phyloP scores from a whole-genome alignment of 1,140 invertebrate genomes.

The Tetramorium simillimum region DNA sequence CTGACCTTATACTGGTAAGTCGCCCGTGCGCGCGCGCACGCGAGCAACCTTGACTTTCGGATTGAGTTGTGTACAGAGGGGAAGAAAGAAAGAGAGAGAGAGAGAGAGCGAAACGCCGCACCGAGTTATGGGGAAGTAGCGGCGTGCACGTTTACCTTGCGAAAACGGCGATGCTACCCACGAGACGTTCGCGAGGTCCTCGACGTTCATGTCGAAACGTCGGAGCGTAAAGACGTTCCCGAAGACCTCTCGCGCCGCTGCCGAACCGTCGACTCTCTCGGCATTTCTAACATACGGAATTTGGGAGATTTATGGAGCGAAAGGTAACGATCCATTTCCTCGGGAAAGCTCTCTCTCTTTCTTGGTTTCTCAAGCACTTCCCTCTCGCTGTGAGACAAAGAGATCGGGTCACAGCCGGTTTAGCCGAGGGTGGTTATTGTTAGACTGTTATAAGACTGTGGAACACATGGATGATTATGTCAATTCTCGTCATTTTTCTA shows the following conservation, averaged over 20 bases:
- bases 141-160: not conserved
- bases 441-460: not conserved
- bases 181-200: not conserved
- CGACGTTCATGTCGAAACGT: not conserved
- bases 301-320: not conserved
- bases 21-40: constrained; percentile 14
- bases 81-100: not conserved
- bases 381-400: not conserved
- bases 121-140: not conserved
- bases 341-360: not conserved
- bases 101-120: not conserved
- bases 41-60: constrained; percentile 66
- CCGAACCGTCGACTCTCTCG: not conserved
- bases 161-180: not conserved
- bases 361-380: not conserved
- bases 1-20: constrained; percentile 63
- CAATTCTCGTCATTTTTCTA: not conserved
- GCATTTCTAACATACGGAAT: not conserved
- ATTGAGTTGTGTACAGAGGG: constrained; percentile 1
- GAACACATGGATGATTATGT: not conserved
- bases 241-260: not conserved
- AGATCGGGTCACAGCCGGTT: not conserved
- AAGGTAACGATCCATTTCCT: no score
- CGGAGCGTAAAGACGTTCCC: not conserved
- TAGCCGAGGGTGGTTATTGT: not conserved